Evolutionary conservation across 2,113 vertebrate species (phyloP).

Genomic region (Neopipo cinnamomea): DNA sequence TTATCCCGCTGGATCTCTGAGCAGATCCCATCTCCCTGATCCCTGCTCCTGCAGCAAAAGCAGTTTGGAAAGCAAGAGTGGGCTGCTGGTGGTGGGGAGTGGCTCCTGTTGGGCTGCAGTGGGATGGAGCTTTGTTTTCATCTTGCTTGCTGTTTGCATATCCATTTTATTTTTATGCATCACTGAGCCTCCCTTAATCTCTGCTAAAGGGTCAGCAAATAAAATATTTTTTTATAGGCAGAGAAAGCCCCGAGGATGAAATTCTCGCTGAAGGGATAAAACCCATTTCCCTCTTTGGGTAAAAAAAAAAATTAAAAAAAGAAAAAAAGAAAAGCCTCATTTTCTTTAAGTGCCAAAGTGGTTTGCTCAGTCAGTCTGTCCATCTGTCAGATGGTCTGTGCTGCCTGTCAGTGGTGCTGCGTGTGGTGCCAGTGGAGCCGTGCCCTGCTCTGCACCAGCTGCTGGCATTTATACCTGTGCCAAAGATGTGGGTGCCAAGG

Average conservation of each 20-base stretch:
- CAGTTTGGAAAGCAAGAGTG: neutral
- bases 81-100: neutral
- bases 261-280: conserved; percentile 25
- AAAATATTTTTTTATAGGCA: neutral
- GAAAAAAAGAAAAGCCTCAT: neutral
- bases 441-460: neutral
- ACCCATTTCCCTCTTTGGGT: neutral
- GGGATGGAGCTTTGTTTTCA: neutral
- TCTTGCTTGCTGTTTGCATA: neutral
- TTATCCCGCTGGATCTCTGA: neutral
- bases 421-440: fast-evolving
- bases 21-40: neutral
- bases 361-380: neutral
- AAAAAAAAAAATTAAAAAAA: too few species aligned
- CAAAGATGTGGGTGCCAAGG: neutral
- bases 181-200: conserved; percentile 5
- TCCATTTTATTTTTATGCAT: neutral
- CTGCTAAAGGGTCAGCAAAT: neutral
- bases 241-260: neutral
- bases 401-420: neutral
- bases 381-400: neutral
- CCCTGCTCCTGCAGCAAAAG: neutral
- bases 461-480: neutral
- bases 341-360: neutral
- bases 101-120: neutral